These are phyloP conservation scores for Allacma fusca DNA, from an alignment of 2,888 invertebrate genomes.

Conservation along the genomic window DNA sequence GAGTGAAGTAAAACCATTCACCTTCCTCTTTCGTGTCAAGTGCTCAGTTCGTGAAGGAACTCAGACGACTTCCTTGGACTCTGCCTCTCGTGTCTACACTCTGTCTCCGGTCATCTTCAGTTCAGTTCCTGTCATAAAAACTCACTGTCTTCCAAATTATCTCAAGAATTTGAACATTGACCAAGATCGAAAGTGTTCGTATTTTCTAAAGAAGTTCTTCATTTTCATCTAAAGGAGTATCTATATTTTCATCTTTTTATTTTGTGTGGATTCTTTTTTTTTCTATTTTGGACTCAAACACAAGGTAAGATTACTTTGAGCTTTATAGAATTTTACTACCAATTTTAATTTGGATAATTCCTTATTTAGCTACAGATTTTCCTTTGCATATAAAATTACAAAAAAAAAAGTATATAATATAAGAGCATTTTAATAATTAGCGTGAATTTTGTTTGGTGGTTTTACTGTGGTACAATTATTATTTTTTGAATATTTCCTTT, in stretches of 20 bases:
- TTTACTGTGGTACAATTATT: too few species aligned
- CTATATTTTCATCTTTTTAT: background rate
- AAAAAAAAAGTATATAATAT: too few species aligned
- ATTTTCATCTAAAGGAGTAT: too few species aligned
- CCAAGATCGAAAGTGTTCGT: background rate
- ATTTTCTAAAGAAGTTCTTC: background rate
- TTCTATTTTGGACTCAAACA: conserved; percentile 2
- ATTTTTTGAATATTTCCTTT: too few species aligned
- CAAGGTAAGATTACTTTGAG: background rate
- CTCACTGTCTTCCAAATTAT: conserved; percentile 11
- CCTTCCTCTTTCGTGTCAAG: conserved; percentile 28
- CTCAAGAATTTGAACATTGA: background rate
- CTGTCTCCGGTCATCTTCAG: conserved; percentile 21
- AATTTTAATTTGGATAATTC: background rate
- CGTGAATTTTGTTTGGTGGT: too few species aligned
- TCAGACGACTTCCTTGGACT: conserved; percentile 25
- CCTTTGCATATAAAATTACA: too few species aligned
- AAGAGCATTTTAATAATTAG: too few species aligned
- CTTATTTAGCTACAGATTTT: too few species aligned
- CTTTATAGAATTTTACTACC: background rate
- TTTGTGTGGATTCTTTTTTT: background rate
- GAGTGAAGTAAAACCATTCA: conserved; percentile 35
- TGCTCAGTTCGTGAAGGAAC: conserved; percentile 30
- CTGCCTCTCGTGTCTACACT: conserved; percentile 23
- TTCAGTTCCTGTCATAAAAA: conserved; percentile 16